A percentile compares a stretch with the other conserved stretches of the same genome.
Evolutionary conservation across 2,888 invertebrate genomes (phyloP).

Genomic region (Drosophila eohydei): DNA sequence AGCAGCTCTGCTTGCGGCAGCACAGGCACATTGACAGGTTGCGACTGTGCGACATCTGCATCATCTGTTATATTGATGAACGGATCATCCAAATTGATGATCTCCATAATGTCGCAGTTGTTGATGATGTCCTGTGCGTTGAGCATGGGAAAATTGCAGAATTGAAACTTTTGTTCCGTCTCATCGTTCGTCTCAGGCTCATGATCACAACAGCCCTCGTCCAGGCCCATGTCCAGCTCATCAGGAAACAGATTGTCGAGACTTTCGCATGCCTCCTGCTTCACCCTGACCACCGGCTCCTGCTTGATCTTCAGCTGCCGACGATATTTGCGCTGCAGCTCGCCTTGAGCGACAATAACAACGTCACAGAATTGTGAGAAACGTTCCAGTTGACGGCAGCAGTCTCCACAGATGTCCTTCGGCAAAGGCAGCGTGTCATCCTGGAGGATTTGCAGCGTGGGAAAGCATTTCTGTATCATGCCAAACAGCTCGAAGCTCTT

Average conservation of each 20-base stretch:
- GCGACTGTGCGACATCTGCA: slow-evolving; percentile 69
- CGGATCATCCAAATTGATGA: slow-evolving; percentile 84
- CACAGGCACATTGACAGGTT: slow-evolving; percentile 7
- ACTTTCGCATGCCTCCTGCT: slow-evolving; percentile 83
- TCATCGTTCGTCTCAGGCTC: slow-evolving; percentile 62
- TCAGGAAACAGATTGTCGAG: slow-evolving; percentile 80
- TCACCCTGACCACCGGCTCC: slow-evolving; percentile 83
- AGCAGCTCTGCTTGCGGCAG: slow-evolving; percentile 77
- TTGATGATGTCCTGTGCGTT: slow-evolving; percentile 84
- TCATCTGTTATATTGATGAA: slow-evolving; percentile 84
- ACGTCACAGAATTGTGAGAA: slow-evolving; percentile 83
- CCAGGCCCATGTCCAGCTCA: slow-evolving; percentile 74
- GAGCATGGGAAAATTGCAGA: slow-evolving; percentile 82
- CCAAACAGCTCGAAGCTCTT: slow-evolving; percentile 83
- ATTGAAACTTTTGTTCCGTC: slow-evolving; percentile 83
- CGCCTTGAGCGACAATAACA: slow-evolving; percentile 82
- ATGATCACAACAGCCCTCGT: slow-evolving; percentile 69
- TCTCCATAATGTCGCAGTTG: slow-evolving; percentile 85
- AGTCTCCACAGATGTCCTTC: slow-evolving; percentile 81
- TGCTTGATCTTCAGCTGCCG: slow-evolving; percentile 84
- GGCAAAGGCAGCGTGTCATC: slow-evolving; percentile 82
- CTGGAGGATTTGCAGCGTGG: slow-evolving; percentile 83
- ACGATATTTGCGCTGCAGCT: slow-evolving; percentile 79
- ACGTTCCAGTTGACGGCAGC: slow-evolving; percentile 77
- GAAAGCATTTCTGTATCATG: slow-evolving; percentile 84